Percentiles rank a stretch among this genome's conserved stretches.
These are phyloP conservation scores for Anthrax anthrax DNA, from an alignment of 2,888 invertebrate genomes.

Conservation along the genomic window DNA sequence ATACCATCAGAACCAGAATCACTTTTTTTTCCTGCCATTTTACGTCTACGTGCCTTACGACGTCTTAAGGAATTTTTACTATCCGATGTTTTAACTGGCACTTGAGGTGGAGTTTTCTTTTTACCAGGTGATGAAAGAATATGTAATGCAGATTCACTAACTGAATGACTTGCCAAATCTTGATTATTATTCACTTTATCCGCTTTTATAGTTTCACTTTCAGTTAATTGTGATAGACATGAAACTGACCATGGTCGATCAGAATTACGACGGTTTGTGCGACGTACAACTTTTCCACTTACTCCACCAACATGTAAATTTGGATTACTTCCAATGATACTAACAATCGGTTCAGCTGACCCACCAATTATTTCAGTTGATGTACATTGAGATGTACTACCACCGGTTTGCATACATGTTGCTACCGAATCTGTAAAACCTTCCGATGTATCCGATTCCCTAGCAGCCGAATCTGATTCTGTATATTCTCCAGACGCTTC, in stretches of 20 bases:
- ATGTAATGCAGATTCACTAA: slow-evolving; percentile 79
- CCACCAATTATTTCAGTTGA: slow-evolving; percentile 39
- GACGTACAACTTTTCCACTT: slow-evolving; percentile 42
- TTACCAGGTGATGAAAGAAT: slow-evolving; percentile 42
- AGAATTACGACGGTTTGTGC: slow-evolving; percentile 27
- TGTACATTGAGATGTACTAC: slow-evolving; percentile 36
- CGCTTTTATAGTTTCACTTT: slow-evolving; percentile 18
- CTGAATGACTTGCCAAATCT: slow-evolving; percentile 55
- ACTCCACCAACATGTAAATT: slow-evolving; percentile 18
- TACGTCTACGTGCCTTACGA: slow-evolving; percentile 30
- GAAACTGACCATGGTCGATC: slow-evolving; percentile 80
- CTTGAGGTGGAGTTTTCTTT: slow-evolving; percentile 15
- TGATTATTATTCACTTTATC: slow-evolving; percentile 36
- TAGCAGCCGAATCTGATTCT: slow-evolving; percentile 39
- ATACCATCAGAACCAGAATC: slow-evolving; percentile 44
- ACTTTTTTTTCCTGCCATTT: slow-evolving; percentile 20
- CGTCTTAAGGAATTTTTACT: slow-evolving; percentile 33
- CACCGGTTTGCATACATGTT: slow-evolving; percentile 42
- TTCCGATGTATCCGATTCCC: slow-evolving; percentile 58
- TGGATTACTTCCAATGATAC: slow-evolving; percentile 21
- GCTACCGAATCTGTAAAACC: slow-evolving; percentile 62
- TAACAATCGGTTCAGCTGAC: slow-evolving; percentile 41
- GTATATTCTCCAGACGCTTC: slow-evolving; percentile 86
- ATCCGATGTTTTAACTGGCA: slow-evolving; percentile 22
- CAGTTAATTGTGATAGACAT: slow-evolving; percentile 59